A percentile compares a stretch with the other conserved stretches of the same genome.
phyloP scores from a whole-genome alignment of 1,140 invertebrate genomes.

The Drosophila rufa region DNA sequence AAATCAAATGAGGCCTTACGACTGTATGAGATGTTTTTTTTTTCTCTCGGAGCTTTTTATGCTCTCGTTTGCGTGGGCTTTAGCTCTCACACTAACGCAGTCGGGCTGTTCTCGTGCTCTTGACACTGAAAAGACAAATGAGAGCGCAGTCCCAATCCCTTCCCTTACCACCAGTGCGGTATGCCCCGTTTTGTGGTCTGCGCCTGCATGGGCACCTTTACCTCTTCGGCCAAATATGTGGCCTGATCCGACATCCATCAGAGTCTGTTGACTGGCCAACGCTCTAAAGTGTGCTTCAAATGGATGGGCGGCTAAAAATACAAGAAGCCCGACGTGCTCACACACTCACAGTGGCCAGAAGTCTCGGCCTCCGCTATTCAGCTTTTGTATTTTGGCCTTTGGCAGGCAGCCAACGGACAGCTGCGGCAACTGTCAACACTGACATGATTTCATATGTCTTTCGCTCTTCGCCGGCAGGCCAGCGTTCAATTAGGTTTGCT shows the following conservation, averaged over 20 bases:
- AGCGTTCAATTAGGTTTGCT: conserved; percentile 5
- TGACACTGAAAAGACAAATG: conserved; percentile 56
- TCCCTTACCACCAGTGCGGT: not conserved
- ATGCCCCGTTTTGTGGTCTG: not conserved
- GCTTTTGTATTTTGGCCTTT: conserved; percentile 36
- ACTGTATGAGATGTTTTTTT: conserved; percentile 4
- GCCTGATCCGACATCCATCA: conserved; percentile 25
- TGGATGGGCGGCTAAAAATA: conserved; percentile 14
- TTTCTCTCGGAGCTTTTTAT: conserved; percentile 15
- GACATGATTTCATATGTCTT: conserved; percentile 55
- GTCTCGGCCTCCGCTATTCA: conserved; percentile 2
- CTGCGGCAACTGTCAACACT: conserved; percentile 66
- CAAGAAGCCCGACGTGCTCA: not conserved
- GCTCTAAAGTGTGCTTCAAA: conserved; percentile 24
- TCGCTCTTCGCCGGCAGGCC: not conserved
- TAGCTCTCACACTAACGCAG: not conserved
- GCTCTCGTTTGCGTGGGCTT: not conserved
- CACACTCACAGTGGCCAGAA: not conserved
- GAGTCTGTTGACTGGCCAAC: not conserved
- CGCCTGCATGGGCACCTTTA: not conserved
- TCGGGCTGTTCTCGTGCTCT: conserved; percentile 19
- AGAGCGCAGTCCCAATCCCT: not conserved
- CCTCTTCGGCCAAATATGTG: not conserved
- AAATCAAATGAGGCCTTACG: conserved; percentile 5
- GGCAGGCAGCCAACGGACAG: conserved; percentile 56